Conservation (phyloP, 2,797 vertebrate genomes). For the Lithobates pipiens region DNA sequence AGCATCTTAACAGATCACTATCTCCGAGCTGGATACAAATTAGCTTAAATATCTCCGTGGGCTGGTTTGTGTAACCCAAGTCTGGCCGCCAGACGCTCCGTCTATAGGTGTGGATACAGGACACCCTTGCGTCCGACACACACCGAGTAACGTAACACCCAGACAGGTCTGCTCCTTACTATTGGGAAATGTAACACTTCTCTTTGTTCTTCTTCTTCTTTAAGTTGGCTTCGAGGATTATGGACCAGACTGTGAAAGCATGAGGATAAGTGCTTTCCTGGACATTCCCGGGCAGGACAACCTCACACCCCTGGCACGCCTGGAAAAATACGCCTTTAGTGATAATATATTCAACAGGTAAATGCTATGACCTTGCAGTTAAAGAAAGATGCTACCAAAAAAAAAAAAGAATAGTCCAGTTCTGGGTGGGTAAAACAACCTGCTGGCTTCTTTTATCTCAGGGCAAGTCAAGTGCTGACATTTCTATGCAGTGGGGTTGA, state of each 20-base stretch:
- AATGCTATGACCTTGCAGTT: conserved; percentile 48
- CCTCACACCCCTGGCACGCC: conserved; percentile 83
- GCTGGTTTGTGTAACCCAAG: conserved; percentile 1
- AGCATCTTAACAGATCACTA: conserved; percentile 18
- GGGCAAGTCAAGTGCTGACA: too few relatives aligned
- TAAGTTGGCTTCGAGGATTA: conserved; percentile 93
- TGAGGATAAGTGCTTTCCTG: conserved; percentile 88
- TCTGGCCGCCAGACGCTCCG: neutral
- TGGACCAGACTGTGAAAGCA: conserved; percentile 86
- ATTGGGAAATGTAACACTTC: neutral
- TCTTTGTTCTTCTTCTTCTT: conserved; percentile 56
- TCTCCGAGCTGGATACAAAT: conserved; percentile 17
- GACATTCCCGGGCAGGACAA: conserved; percentile 88
- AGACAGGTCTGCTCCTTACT: neutral
- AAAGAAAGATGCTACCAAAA: too few relatives aligned
- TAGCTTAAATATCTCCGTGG: neutral
- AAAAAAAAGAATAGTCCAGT: too few relatives aligned
- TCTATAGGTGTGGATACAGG: conserved; percentile 10
- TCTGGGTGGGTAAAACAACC: too few relatives aligned
- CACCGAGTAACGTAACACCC: neutral
- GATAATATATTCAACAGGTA: conserved; percentile 92
- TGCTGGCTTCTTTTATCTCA: too few relatives aligned
- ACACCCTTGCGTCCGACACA: neutral
- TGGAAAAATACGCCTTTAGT: conserved; percentile 92
- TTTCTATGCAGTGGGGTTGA: too few relatives aligned